Base-by-base conservation (phyloP, 2,888 invertebrate genomes). In the Anagyrus pseudococci region DNA sequence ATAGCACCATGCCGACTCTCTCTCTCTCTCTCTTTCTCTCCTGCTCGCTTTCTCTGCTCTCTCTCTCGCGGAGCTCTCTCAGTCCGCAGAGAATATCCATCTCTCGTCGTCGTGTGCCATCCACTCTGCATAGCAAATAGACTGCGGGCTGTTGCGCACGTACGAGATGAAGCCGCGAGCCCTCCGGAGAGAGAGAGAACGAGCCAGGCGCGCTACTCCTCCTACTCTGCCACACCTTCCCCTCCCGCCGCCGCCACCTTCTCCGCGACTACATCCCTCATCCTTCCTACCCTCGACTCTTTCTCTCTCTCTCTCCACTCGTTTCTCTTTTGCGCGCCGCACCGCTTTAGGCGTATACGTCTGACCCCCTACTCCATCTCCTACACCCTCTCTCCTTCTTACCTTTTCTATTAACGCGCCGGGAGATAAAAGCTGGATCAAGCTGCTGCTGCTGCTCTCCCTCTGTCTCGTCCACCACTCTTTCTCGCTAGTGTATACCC, bases 81-180 rank as follows among this genome's bases (percentile, higher is more conserved):
- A 63, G 58, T 65, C 64, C 65, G 47, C 57, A 58, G 62, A 63
- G 69, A 61, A 67, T 71, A 72, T 71, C 69, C 69, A 71, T 74
- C 74, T 67, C 67, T 68, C 64, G 58, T 62, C 40, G 26, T n/a
- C n/a, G n/a, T n/a, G n/a, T 22, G 22, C 41, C 26, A 67, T 62
- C 63, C 63, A 67, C 68, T 68, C 67, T 69, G 69, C 70, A 71
- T 72, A 69, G 68, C 66, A 73, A 73, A 74, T 73, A 70, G 68
- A 62, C 67, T 68, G 49, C 33, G 3, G 33, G 33, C 33, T 50
- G 53, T 60, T 60, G 60, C 49, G 29, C 49, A 33, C 22, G 40
- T 20, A 47, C 19, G 29, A 43, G 49, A 29, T 13, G 26, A 37
- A 2, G 25, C n/a, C n/a, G n/a, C 6, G 44, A 13, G 29, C 40